Base-by-base conservation (phyloP, 2,113 vertebrate genomes). In the Halichoerus grypus region DNA sequence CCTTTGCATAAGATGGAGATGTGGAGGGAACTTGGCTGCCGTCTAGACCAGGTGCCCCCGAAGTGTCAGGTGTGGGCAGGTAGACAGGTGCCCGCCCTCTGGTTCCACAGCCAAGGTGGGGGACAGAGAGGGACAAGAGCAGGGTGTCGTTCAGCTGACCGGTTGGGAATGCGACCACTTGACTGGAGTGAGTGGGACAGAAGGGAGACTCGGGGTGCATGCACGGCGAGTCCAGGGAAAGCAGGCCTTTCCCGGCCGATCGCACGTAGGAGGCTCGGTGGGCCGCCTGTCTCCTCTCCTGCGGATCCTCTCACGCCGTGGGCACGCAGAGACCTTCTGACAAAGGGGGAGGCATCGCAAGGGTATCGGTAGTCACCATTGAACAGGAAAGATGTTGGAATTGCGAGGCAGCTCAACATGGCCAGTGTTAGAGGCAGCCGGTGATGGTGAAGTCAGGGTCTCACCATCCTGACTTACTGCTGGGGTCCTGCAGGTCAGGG, bases 1-100 rank as follows among this genome's bases (percentile, higher is more conserved):
- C 81, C 46, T 93, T 31, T 16, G 9, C 31, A 14, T 13, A 3
- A 39, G 59, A 74, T 46, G n/a, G 19, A 39, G 13, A 4, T 26
- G 7, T 59, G 69, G 53, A 10, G 71, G 76, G 7, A 21, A 3
- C 39, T 61, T 31, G 46, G 6, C 53, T 26, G 61, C 63, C 9
- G 3, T n/a, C 42, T 5, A 21, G 19, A 39, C 33, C 21, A 4
- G 71, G 53, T 1, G 18, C 33, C 69, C 33, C 3, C 0, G 4
- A 14, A 22, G 22, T 21, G 28, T 33, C 39, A 11, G 26, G 51
- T 39, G 28, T 69, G 59, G n/a, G 36, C 36, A 28, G 57, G 77
- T 31, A 2, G 7, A 12, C 36, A 36, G 51, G 57, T 39, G 7
- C 16, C 59, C 28, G 0, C 19, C n/a, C 53, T 21, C 46, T 21